A percentile compares a stretch with the other conserved stretches of the same genome.
These are phyloP conservation scores for Apamea sordens DNA, from an alignment of 2,888 invertebrate species.

Conservation along the genomic window DNA sequence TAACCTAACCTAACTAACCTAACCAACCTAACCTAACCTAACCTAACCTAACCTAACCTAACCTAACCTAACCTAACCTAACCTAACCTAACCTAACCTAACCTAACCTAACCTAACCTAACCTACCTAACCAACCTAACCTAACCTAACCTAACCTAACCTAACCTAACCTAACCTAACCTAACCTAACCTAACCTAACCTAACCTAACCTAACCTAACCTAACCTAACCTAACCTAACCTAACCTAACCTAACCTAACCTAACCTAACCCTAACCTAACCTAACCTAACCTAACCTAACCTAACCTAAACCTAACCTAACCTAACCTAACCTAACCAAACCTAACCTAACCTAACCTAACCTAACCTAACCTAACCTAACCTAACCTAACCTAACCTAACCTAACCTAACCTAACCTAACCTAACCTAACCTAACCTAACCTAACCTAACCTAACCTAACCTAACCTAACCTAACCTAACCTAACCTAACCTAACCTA, in stretches of 20 bases:
- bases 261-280: constrained; percentile 49
- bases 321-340: constrained; percentile 61
- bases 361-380: constrained; percentile 16
- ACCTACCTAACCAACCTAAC: constrained; percentile 5
- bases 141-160: constrained; percentile 6
- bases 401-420: constrained; percentile 51
- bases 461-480: constrained; percentile 1
- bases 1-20: constrained; percentile 59
- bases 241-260: constrained; percentile 61
- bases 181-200: no score
- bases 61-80: constrained; percentile 67
- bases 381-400: constrained; percentile 42
- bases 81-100: constrained; percentile 61
- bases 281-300: constrained; percentile 54
- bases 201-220: constrained; percentile 43
- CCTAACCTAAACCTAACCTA: constrained; percentile 55
- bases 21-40: constrained; percentile 67
- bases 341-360: constrained; percentile 50
- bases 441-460: constrained; percentile 5
- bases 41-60: constrained; percentile 56
- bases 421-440: constrained; percentile 18
- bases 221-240: constrained; percentile 63
- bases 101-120: constrained; percentile 58
- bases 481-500: constrained; percentile 10
- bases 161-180: constrained; percentile 32